Evolutionary conservation across 2,888 invertebrate genomes (phyloP).

Genomic region (Pseudococcus longispinus): DNA sequence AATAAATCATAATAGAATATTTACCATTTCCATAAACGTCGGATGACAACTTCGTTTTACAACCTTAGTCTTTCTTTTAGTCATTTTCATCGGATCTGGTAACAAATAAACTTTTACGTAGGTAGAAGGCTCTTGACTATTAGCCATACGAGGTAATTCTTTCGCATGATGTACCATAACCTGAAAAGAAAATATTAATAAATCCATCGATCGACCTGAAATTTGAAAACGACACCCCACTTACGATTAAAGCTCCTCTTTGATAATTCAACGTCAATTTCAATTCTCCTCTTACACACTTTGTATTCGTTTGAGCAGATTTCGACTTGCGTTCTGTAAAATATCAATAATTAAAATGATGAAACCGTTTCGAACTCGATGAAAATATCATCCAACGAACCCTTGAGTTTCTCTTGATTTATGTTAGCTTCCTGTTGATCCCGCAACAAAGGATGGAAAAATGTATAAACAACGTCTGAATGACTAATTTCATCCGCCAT

Average conservation of each 20-base stretch:
- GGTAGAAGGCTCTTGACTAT: constrained; percentile 84
- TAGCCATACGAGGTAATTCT: constrained; percentile 79
- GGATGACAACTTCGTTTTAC: constrained; percentile 92
- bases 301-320: constrained; percentile 60
- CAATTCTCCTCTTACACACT: constrained; percentile 72
- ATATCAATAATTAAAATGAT: constrained; percentile 42
- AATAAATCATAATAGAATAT: constrained; percentile 55
- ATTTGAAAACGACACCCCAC: neutral
- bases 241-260: constrained; percentile 71
- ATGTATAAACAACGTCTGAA: constrained; percentile 95
- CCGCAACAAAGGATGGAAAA: constrained; percentile 93
- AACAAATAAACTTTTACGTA: constrained; percentile 92
- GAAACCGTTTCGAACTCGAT: neutral
- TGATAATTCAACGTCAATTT: constrained; percentile 81
- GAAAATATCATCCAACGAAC: constrained; percentile 64
- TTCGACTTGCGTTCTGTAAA: constrained; percentile 62
- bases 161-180: constrained; percentile 92
- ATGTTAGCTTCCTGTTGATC: constrained; percentile 92
- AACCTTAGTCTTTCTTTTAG: constrained; percentile 95
- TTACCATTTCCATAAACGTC: constrained; percentile 96
- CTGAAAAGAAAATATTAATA: constrained; percentile 51
- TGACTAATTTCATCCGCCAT: constrained; percentile 94
- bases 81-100: constrained; percentile 89
- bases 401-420: constrained; percentile 78
- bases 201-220: neutral